These are phyloP conservation scores for Dolichopus griseipennis DNA, from an alignment of 2,888 invertebrate species.

Conservation along the genomic window DNA sequence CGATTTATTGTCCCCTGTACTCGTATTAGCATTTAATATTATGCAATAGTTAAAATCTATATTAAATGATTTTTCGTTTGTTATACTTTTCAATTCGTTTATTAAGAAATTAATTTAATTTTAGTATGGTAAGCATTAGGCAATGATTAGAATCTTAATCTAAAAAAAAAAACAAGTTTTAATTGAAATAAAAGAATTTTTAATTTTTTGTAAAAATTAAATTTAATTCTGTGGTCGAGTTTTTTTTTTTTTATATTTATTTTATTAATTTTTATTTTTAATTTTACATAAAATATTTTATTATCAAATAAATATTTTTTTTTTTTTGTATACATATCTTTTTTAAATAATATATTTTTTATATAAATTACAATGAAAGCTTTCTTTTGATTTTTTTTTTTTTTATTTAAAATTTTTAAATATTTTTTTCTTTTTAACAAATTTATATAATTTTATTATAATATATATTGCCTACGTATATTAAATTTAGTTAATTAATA, in stretches of 20 bases:
- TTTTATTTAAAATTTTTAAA: not conserved
- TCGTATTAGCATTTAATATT: no score
- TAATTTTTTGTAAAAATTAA: not conserved
- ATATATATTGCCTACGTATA: not conserved
- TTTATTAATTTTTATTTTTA: not conserved
- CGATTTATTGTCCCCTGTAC: no score
- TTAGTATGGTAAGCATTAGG: no score
- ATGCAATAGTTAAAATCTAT: no score
- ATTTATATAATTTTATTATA: not conserved
- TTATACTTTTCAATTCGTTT: no score
- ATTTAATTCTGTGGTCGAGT: not conserved
- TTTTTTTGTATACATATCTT: not conserved
- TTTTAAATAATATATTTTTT: not conserved
- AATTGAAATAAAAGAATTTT: not conserved
- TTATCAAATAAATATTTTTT: not conserved
- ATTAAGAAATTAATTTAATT: no score
- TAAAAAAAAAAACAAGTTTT: no score
- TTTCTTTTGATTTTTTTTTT: not conserved
- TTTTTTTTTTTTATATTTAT: not conserved
- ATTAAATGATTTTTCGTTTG: no score
- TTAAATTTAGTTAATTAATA: not conserved
- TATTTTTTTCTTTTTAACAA: not conserved
- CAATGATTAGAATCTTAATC: no score
- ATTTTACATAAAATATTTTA: constrained; percentile 2
- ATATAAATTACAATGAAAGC: not conserved